These are phyloP conservation scores for Gnatocerus cornutus DNA, from an alignment of 2,888 invertebrate genomes.

Conservation along the genomic window DNA sequence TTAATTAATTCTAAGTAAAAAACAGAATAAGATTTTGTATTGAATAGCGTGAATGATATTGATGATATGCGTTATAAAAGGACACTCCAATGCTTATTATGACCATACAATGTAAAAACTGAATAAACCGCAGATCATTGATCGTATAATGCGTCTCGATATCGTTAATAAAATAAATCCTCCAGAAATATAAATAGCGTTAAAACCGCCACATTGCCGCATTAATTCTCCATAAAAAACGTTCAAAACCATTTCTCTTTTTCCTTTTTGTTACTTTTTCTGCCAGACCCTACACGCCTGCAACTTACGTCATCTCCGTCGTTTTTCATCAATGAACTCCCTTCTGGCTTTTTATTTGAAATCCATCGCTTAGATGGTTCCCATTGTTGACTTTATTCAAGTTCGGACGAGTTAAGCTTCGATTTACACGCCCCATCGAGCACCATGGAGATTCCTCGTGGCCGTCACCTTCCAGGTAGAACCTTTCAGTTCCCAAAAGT, in stretches of 20 bases:
- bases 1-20: too few species aligned
- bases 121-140: constrained; percentile 6
- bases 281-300: neutral
- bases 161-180: too few species aligned
- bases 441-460: constrained; percentile 44
- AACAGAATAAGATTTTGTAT: too few species aligned
- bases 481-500: constrained; percentile 44
- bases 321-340: constrained; percentile 28
- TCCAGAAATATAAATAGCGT: too few species aligned
- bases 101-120: neutral
- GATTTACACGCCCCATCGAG: constrained; percentile 40
- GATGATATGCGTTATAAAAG: too few species aligned
- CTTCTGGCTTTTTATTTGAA: constrained; percentile 19
- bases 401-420: constrained; percentile 31
- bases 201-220: constrained; percentile 1
- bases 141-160: too few species aligned
- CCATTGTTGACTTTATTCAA: constrained; percentile 41
- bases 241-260: too few species aligned
- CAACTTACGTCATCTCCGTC: constrained; percentile 20
- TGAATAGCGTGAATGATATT: too few species aligned
- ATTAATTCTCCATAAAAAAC: neutral
- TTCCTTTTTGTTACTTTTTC: neutral
- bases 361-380: constrained; percentile 9
- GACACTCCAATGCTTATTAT: neutral
- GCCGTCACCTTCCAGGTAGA: constrained; percentile 52